Percentiles rank a stretch among this genome's conserved stretches.
These are phyloP conservation scores for Atrichornis clamosus DNA, from an alignment of 2,113 vertebrate species.

Conservation along the genomic window DNA sequence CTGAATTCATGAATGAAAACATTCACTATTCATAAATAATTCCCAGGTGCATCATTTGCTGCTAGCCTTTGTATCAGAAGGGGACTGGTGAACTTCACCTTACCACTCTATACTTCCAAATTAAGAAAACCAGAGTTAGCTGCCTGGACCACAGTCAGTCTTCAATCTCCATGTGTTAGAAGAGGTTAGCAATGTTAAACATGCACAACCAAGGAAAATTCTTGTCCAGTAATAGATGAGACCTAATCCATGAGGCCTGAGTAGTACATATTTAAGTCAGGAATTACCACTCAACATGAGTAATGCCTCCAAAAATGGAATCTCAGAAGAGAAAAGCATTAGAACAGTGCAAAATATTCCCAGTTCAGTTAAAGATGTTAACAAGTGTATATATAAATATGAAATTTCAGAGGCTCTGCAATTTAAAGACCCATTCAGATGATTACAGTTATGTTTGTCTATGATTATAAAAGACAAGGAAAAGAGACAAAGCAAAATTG, in stretches of 20 bases:
- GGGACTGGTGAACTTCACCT: neutral
- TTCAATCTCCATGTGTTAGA: neutral
- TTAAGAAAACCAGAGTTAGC: neutral
- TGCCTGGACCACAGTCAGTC: neutral
- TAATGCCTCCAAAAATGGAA: neutral
- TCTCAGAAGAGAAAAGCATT: neutral
- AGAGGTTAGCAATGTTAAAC: constrained; percentile 9
- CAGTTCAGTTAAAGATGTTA: neutral
- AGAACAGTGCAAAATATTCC: neutral
- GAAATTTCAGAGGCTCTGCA: neutral
- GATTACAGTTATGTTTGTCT: neutral
- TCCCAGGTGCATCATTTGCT: neutral
- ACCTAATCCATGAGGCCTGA: neutral
- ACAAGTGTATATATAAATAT: neutral
- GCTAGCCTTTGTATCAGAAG: neutral
- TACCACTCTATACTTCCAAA: neutral
- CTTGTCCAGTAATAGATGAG: constrained; percentile 42
- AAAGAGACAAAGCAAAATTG: neutral
- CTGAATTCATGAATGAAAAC: neutral
- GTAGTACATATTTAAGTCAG: neutral
- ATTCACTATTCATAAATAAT: neutral
- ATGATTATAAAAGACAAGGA: neutral
- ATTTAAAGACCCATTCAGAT: neutral
- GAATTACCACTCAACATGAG: neutral
- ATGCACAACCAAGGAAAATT: constrained; percentile 43